phyloP scores from a whole-genome alignment of 2,797 vertebrate species.

The Clarias fuscus region DNA sequence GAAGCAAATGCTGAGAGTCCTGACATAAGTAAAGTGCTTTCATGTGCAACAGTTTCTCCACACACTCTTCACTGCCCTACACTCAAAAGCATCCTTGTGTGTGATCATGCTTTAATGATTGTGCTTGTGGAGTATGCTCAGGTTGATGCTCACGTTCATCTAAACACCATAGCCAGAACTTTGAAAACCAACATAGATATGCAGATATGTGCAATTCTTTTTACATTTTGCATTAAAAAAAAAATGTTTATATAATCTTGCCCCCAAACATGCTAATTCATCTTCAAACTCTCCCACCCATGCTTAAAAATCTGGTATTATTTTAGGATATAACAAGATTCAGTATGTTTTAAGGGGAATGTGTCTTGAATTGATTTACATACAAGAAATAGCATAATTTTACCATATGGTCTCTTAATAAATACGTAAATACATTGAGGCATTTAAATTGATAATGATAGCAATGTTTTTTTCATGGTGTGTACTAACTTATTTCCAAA shows the following conservation, averaged over 20 bases:
- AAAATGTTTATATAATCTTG: not conserved
- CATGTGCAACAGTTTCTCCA: slow-evolving; percentile 4
- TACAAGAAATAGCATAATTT: not conserved
- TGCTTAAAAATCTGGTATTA: not conserved
- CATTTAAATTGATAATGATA: not conserved
- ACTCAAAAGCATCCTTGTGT: not conserved
- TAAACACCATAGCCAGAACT: not conserved
- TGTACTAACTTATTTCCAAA: not conserved
- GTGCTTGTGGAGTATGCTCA: not conserved
- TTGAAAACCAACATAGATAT: not conserved
- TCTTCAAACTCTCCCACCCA: not conserved
- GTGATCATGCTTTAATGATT: not conserved
- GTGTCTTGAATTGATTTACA: not conserved
- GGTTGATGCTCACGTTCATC: not conserved
- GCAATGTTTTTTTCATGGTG: not conserved
- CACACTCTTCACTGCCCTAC: not conserved
- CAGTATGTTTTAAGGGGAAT: not conserved
- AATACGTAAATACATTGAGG: not conserved
- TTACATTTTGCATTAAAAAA: not conserved
- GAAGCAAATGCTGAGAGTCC: not conserved
- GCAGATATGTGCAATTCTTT: not conserved
- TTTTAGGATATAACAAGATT: not conserved
- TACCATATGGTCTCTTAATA: not conserved
- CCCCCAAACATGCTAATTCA: not conserved
- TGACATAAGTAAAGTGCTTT: slow-evolving; percentile 9